phyloP scores from a whole-genome alignment of 2,888 invertebrate species.

The Lamproptera curius region DNA sequence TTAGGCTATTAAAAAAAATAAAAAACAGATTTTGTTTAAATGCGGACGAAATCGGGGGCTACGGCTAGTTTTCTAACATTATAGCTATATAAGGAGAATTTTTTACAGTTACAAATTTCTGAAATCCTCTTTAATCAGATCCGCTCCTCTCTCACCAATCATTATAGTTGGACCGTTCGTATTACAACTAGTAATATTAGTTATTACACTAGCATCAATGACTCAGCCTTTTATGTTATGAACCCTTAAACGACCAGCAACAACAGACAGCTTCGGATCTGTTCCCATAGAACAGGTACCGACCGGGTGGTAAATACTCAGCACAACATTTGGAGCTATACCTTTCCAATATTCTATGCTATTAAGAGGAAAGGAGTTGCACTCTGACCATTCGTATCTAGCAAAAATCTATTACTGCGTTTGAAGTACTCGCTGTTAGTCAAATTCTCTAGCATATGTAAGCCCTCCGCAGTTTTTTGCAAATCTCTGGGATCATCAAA shows the following conservation, averaged over 20 bases:
- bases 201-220: conserved; percentile 89
- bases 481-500: conserved; percentile 76
- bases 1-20: too few species aligned
- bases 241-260: conserved; percentile 79
- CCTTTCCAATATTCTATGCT: conserved; percentile 49
- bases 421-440: conserved; percentile 40
- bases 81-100: too few species aligned
- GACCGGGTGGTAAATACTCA: conserved; percentile 81
- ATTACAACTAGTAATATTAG: conserved; percentile 84
- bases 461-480: conserved; percentile 40
- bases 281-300: conserved; percentile 81
- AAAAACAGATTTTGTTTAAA: too few species aligned
- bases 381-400: conserved; percentile 39
- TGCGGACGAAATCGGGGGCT: too few species aligned
- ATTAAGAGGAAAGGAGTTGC: conserved; percentile 37
- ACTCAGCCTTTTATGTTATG: conserved; percentile 82
- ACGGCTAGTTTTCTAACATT: too few species aligned
- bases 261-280: conserved; percentile 36
- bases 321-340: conserved; percentile 63
- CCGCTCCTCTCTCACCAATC: conserved; percentile 88
- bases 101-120: too few species aligned
- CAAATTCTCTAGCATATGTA: conserved; percentile 42
- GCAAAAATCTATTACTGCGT: conserved; percentile 40
- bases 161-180: conserved; percentile 88
- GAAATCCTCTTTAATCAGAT: conserved; percentile 81